phyloP scores from a whole-genome alignment of 2,888 invertebrate genomes.

The Caenorhabditis panamensis region DNA sequence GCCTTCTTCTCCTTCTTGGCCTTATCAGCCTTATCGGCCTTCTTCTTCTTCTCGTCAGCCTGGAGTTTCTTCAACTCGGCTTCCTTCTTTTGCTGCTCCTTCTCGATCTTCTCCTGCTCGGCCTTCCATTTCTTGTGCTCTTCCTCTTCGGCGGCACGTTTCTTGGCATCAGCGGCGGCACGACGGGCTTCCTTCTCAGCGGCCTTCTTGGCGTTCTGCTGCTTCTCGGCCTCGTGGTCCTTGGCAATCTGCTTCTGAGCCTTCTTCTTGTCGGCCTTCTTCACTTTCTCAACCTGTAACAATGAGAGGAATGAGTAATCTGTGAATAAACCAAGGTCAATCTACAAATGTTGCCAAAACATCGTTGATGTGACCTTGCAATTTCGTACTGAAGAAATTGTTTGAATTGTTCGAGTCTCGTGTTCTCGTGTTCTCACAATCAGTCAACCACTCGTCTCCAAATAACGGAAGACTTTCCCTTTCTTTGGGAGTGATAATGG shows the following conservation, averaged over 20 bases:
- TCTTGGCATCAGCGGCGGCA: slow-evolving; percentile 58
- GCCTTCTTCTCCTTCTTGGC: slow-evolving; percentile 30
- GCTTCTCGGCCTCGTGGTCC: slow-evolving; percentile 49
- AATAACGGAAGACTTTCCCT: slow-evolving; percentile 12
- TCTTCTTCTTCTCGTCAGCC: slow-evolving; percentile 55
- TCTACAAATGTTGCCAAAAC: neutral
- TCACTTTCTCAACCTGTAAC: slow-evolving; percentile 51
- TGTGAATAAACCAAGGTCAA: neutral
- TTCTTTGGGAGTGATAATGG: slow-evolving; percentile 52
- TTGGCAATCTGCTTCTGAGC: slow-evolving; percentile 49
- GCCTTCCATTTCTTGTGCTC: slow-evolving; percentile 62
- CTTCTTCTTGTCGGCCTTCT: slow-evolving; percentile 62
- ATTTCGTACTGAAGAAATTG: neutral
- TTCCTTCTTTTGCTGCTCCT: slow-evolving; percentile 58
- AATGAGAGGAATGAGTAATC: neutral
- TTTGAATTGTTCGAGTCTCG: neutral
- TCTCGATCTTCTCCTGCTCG: slow-evolving; percentile 51
- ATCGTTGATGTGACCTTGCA: slow-evolving; percentile 20
- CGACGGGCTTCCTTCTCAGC: slow-evolving; percentile 60
- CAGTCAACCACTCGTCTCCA: slow-evolving; percentile 26
- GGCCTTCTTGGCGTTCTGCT: slow-evolving; percentile 47
- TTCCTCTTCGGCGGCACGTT: slow-evolving; percentile 59
- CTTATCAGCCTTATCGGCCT: slow-evolving; percentile 47
- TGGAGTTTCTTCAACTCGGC: slow-evolving; percentile 59
- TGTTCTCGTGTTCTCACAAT: slow-evolving; percentile 7